These are phyloP conservation scores for Guaruba guarouba DNA, from an alignment of 2,113 vertebrate species.

Conservation along the genomic window DNA sequence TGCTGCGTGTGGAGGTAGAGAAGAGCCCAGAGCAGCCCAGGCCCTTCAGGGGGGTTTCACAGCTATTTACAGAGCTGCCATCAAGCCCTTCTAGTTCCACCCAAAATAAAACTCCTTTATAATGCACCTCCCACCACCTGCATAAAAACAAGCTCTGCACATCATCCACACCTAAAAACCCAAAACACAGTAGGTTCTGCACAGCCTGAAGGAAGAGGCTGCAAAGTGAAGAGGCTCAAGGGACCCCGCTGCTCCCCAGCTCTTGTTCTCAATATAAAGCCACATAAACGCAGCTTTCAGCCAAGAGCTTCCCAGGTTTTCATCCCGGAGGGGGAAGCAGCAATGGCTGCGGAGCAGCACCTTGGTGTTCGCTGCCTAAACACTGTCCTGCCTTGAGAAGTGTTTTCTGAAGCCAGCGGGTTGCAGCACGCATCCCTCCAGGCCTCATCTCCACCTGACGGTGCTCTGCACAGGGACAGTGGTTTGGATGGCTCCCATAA, in stretches of 20 bases:
- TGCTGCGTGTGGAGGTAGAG: fast-evolving
- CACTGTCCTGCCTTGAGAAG: neutral
- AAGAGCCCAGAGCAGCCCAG: neutral
- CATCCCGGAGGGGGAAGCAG: neutral
- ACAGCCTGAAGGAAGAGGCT: neutral
- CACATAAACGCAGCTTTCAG: fast-evolving
- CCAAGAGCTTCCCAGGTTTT: neutral
- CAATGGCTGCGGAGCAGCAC: neutral
- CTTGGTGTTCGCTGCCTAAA: neutral
- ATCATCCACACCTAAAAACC: neutral
- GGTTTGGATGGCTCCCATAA: fast-evolving
- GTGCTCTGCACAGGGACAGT: fast-evolving
- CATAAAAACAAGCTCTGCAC: neutral
- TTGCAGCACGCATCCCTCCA: fast-evolving
- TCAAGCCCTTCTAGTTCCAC: neutral
- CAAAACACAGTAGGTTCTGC: neutral
- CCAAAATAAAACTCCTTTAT: neutral
- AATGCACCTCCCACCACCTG: neutral
- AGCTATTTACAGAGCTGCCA: neutral
- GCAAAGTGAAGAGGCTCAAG: neutral
- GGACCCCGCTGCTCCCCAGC: neutral
- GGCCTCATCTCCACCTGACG: neutral
- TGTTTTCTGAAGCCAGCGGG: neutral
- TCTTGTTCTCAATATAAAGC: neutral
- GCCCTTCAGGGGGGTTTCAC: neutral